Evolutionary conservation across 2,888 invertebrate genomes (phyloP).

Genomic region (Prosopocoilus inquinatus): DNA sequence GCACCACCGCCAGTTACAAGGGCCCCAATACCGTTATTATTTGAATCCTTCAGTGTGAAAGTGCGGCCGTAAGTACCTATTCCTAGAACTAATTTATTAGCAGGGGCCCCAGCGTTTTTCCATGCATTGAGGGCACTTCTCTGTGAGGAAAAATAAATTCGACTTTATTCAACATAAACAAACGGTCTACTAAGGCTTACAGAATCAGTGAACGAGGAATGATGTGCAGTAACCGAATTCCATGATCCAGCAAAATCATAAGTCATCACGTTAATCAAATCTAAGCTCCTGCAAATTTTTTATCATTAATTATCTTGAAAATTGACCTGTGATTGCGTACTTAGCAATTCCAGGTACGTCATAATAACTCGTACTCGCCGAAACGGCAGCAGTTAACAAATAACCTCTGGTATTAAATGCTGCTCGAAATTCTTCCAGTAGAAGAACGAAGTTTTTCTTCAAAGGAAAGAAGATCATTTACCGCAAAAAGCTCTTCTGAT

Average conservation of each 20-base stretch:
- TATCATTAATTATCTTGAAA: conserved; percentile 17
- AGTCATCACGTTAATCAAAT: conserved; percentile 69
- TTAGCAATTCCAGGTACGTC: conserved; percentile 58
- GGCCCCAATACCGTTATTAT: conserved; percentile 55
- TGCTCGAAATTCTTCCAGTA: conserved; percentile 56
- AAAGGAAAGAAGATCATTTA: background rate
- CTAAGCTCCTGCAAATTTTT: conserved; percentile 52
- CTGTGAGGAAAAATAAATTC: background rate
- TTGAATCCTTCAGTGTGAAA: conserved; percentile 56
- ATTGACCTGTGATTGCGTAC: conserved; percentile 36
- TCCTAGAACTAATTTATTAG: conserved; percentile 67
- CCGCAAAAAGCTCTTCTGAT: no score
- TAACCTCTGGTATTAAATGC: conserved; percentile 55
- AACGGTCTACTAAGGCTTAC: no score
- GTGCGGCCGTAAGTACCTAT: conserved; percentile 68
- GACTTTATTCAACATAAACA: background rate
- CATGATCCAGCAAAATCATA: conserved; percentile 71
- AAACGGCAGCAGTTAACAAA: conserved; percentile 60
- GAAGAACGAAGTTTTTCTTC: conserved; percentile 43
- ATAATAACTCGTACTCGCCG: conserved; percentile 54
- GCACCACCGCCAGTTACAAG: conserved; percentile 57
- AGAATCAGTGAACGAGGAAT: conserved; percentile 56
- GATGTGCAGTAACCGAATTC: conserved; percentile 63
- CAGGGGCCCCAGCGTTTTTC: conserved; percentile 56
- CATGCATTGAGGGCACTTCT: conserved; percentile 50